Conservation (phyloP, 2,113 vertebrate species). For the Piliocolobus tephrosceles region DNA sequence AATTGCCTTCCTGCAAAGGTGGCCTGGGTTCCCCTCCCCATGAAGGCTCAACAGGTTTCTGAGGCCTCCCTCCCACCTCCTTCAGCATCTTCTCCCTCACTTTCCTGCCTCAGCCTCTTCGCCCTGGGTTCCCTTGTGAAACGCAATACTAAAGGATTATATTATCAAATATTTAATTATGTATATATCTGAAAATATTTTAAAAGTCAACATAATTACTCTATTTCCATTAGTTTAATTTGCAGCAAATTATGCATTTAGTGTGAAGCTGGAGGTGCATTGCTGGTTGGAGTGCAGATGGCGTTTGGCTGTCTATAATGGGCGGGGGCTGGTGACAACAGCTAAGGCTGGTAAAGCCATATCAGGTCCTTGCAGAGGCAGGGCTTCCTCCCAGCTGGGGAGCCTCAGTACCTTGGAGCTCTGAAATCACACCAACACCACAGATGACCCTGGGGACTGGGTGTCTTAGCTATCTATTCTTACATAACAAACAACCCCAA, state of each 20-base stretch:
- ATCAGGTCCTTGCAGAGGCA: not conserved
- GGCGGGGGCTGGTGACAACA: accelerated
- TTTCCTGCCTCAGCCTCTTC: not conserved
- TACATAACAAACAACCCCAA: not conserved
- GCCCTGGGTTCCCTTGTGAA: not conserved
- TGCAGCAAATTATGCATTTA: slow-evolving; percentile 83
- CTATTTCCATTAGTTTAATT: slow-evolving; percentile 84
- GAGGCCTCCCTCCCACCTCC: accelerated
- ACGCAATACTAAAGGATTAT: slow-evolving; percentile 3
- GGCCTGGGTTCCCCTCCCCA: not conserved
- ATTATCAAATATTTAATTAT: slow-evolving; percentile 80
- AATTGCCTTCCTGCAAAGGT: not conserved
- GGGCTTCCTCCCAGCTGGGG: too few relatives aligned
- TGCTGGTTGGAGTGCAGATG: slow-evolving; percentile 64
- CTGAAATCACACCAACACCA: not conserved
- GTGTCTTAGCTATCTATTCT: not conserved
- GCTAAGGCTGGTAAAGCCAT: not conserved
- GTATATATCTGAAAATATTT: slow-evolving; percentile 83
- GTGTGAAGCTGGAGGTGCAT: slow-evolving; percentile 76
- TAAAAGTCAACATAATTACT: slow-evolving; percentile 84
- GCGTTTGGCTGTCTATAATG: slow-evolving; percentile 73
- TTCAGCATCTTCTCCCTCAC: not conserved
- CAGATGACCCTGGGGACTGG: not conserved
- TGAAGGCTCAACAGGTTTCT: not conserved
- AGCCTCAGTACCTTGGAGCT: not conserved